Evolutionary conservation across 2,113 vertebrate genomes (phyloP), one percentile per base, ranked within the genome.

Genomic region (Nansenia antarctica): DNA sequence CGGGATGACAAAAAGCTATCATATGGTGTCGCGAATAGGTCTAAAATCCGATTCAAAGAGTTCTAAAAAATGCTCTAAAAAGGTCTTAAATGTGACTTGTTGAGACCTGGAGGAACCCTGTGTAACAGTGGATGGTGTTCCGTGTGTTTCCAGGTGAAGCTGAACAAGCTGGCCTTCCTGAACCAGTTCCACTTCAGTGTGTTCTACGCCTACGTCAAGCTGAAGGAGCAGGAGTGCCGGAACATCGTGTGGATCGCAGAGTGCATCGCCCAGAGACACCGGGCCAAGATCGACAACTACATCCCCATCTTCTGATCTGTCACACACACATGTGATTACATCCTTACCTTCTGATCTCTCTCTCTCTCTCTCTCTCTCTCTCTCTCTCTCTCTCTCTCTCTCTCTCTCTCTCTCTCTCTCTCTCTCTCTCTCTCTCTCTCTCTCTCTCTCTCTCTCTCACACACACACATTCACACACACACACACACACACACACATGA

Each of bases 211-310:
- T 96, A 96, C 31, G 68, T 95, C 53, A 95, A 94, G 72, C 80
- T 96, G 83, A 96, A 94, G 84, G 94, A 96, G 82, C 96, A 96
- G 81, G 95, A 97, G 80, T 90, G 88, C 72, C 92, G 95, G 67
- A 98, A 96, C 80, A 83, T 96, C 2, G 88, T 98, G 26, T 96
- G 95, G 95, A 98, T 96, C 68, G 92, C 95, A 0, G 95, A 96
- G 82, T 96, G 95, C 68, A 92, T 97, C 83, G 93, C 95, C 22
- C 96, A 97, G 82, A 92, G 95, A 55, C 95, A 95, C 72, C 91
- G 94, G 80, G 92, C 94, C 22, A 96, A 95, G 90, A 97, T 97
- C 83, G 92, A 96, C 78, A 95, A 93, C 68, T 96, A 98, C 70
- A 95, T 96, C 63, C 93, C 94, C 0, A 95, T 95, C 80, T 86